Evolutionary conservation across 2,797 vertebrate genomes (phyloP), one percentile per base, ranked within the genome.

Genomic region (Poeciliopsis turneri): DNA sequence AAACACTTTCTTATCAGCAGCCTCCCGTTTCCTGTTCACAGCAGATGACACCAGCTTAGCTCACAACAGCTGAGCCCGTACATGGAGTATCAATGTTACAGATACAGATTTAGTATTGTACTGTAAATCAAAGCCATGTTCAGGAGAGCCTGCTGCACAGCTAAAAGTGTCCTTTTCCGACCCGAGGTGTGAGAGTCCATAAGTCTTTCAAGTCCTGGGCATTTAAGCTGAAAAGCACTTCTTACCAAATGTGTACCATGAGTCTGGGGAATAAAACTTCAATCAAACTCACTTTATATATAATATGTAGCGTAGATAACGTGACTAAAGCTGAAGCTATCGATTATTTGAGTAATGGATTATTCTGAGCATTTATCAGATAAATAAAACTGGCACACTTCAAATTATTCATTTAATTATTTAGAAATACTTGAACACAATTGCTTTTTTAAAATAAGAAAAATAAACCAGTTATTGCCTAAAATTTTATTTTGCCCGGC

Each of bases 1-100:
- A 84, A 90, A 88, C 85, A 79, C 89, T 86, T 89, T 88, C 88
- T 93, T 87, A 92, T 94, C 88, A 82, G 80, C 82, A 16, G 88
- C 90, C 87, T 89, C 82, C 86, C 76, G 79, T 82, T 93, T 91
- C 89, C 89, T 90, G 89, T 81, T 88, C 78, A 46, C 64, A 68
- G 86, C 84, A 87, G 77, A 88, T 76, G 88, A 89, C 84, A 90
- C 70, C 76, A 77, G 78, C 78, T 76, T 28, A 73, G 80, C 78
- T 80, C 81, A 39, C 36, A 51, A 64, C 53, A 1, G 15, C 70
- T 49, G 5, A 49, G 80, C 20, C 66, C 1, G 25, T 45, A 76
- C 43, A 72, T 9, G 49, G 0, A 74, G 9, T 15, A 73, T 59
- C 57, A 25, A 2, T 55, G 77, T 61, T 25, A 8, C 75, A 81